phyloP scores from a whole-genome alignment of 2,888 invertebrate genomes.

The Cantharis nigra region DNA sequence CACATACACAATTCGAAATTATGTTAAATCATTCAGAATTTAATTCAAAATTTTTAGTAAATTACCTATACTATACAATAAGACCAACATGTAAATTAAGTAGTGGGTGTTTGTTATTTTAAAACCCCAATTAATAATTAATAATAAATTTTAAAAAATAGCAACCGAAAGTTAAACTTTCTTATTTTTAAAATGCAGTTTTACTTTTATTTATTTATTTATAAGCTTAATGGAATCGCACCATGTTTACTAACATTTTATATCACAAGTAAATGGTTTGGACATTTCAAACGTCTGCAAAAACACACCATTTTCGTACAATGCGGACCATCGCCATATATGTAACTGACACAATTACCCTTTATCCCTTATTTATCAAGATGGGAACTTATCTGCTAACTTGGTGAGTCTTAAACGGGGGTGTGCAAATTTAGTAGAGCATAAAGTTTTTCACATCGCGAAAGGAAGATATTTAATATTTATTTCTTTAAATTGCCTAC shows the following conservation, averaged over 20 bases:
- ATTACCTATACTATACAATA: too few relatives aligned
- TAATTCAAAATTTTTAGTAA: not conserved
- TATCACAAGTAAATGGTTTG: not conserved
- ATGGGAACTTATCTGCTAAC: not conserved
- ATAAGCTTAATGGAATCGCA: not conserved
- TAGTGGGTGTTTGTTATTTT: too few relatives aligned
- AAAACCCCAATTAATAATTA: not conserved
- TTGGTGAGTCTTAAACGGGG: not conserved
- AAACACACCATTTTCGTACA: not conserved
- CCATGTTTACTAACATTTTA: not conserved
- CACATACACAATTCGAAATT: not conserved
- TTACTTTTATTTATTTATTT: not conserved
- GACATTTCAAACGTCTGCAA: not conserved
- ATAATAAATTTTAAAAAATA: not conserved
- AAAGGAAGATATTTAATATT: not conserved
- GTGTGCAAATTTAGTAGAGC: not conserved
- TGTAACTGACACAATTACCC: not conserved
- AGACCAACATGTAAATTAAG: too few relatives aligned
- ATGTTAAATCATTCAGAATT: not conserved
- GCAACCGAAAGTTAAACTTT: not conserved
- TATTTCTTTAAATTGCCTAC: not conserved
- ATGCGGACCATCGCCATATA: not conserved
- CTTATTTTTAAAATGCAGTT: not conserved
- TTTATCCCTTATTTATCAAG: not conserved
- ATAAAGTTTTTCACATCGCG: not conserved